Evolutionary conservation across 2,113 vertebrate genomes (phyloP), one percentile per base, ranked within the genome.

Genomic region (Albula glossodonta): DNA sequence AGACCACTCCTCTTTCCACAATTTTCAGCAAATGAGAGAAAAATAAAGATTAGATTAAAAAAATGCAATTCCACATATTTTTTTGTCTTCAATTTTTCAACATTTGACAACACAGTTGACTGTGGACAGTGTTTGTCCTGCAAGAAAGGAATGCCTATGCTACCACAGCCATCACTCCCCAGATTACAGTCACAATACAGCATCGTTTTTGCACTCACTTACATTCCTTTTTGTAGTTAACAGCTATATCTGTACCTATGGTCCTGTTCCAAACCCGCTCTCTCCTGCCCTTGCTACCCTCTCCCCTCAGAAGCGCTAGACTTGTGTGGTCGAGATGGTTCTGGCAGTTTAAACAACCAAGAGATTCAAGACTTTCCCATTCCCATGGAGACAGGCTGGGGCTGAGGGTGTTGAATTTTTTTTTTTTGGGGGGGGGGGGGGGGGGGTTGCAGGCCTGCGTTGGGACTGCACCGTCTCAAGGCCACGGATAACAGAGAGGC

Each of bases 171-270:
- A 90, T 86, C 87, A 51, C 84, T 85, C 84, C 51, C 81, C 87
- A 80, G 84, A 83, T 88, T 86, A 86, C 87, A 86, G 83, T 87
- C 82, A 85, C 78, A 66, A 19, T 84, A 85, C 48, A 81, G 41
- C 56, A 22, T 80, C 84, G 22, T 17, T 79, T 66, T 41, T 66
- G 77, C 80, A 81, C 22, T 86, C 78, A 85, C 90, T 88, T 83
- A 94, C 90, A 88, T 91, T 92, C 90, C 92, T 91, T 92, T 88
- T 92, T 88, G 19, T 80, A 22, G 53, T 51, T 51, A 13, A 63
- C 56, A 63, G 25, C 41, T 63, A 80, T 9, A n/a, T 60, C 53
- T 22, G 51, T 9, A 9, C 81, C 78, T 80, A 80, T 78, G 41
- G 78, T 80, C 48, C 53, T 11, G 19, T 66, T 66, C 56, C 19